Evolutionary conservation across 2,888 invertebrate genomes (phyloP).

Genomic region (Dendrolimus pini): DNA sequence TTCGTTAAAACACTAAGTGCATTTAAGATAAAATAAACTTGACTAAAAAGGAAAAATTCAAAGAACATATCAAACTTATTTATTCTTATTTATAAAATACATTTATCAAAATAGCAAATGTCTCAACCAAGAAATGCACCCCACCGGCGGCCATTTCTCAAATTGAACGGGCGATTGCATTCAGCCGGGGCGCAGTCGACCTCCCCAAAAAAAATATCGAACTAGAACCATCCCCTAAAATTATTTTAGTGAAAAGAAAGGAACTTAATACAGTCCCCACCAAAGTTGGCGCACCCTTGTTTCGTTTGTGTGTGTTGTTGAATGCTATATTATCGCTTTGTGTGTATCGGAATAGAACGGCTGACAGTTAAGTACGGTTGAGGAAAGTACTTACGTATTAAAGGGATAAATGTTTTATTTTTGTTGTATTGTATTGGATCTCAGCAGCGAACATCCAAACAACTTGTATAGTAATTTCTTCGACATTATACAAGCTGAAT

Average conservation of each 20-base stretch:
- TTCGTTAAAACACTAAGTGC: too few relatives aligned
- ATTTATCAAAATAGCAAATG: constrained; percentile 35
- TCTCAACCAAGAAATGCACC: constrained; percentile 45
- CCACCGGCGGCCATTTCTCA: constrained; percentile 60
- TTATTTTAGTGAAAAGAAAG: constrained; percentile 77
- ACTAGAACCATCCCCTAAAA: constrained; percentile 76
- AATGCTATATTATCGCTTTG: constrained; percentile 21
- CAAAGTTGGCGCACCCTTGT: constrained; percentile 61
- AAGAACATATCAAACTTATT: not conserved
- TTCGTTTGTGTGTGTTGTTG: constrained; percentile 25
- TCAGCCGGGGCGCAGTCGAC: constrained; percentile 51
- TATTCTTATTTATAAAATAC: constrained; percentile 15
- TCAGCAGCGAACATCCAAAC: too few relatives aligned
- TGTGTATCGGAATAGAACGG: constrained; percentile 57
- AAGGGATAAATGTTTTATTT: not conserved
- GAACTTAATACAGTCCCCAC: constrained; percentile 76
- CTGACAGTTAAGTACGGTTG: constrained; percentile 48
- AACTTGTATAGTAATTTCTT: too few relatives aligned
- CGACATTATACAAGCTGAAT: too few relatives aligned
- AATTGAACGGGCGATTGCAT: constrained; percentile 52
- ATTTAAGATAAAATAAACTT: too few relatives aligned
- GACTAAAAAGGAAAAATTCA: too few relatives aligned
- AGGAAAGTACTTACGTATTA: constrained; percentile 27
- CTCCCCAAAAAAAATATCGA: constrained; percentile 68
- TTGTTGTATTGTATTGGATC: too few relatives aligned